phyloP scores from a whole-genome alignment of 2,888 invertebrate species.

The Heliconius sara region DNA sequence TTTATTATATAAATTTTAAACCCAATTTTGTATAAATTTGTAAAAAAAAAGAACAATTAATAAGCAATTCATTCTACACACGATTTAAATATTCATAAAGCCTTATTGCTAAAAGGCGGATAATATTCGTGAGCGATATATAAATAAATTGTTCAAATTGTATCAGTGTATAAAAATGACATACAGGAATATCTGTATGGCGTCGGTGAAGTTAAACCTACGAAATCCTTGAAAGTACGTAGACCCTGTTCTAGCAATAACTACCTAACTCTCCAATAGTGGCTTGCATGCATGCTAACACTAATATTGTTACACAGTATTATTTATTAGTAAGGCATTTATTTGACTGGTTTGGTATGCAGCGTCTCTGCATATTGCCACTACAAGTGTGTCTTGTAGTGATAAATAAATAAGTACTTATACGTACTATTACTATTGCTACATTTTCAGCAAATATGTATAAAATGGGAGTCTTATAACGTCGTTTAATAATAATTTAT shows the following conservation, averaged over 20 bases:
- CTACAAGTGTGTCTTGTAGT: conserved; percentile 36
- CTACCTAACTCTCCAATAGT: conserved; percentile 47
- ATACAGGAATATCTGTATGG: conserved; percentile 36
- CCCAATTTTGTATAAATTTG: conserved; percentile 31
- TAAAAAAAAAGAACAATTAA: conserved; percentile 39
- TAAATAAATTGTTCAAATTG: conserved; percentile 34
- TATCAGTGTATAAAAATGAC: conserved; percentile 34
- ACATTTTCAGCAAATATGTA: conserved; percentile 28
- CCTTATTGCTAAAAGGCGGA: conserved; percentile 78
- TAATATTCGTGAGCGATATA: conserved; percentile 70
- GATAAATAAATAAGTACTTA: conserved; percentile 28
- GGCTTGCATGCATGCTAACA: conserved; percentile 53
- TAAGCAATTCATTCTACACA: conserved; percentile 54
- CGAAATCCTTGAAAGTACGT: conserved; percentile 45
- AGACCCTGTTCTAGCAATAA: conserved; percentile 53
- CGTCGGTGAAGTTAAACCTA: conserved; percentile 39
- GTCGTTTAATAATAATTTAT: conserved; percentile 25
- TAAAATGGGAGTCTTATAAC: conserved; percentile 23
- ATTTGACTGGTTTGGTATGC: conserved; percentile 33
- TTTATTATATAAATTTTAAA: conserved; percentile 46
- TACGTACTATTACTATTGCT: conserved; percentile 23
- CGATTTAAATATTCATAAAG: conserved; percentile 51
- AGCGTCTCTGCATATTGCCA: conserved; percentile 26
- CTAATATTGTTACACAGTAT: conserved; percentile 42
- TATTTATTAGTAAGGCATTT: conserved; percentile 47